Evolutionary conservation across 2,888 invertebrate species (phyloP).

Genomic region (Hirtodrosophila alboralis): DNA sequence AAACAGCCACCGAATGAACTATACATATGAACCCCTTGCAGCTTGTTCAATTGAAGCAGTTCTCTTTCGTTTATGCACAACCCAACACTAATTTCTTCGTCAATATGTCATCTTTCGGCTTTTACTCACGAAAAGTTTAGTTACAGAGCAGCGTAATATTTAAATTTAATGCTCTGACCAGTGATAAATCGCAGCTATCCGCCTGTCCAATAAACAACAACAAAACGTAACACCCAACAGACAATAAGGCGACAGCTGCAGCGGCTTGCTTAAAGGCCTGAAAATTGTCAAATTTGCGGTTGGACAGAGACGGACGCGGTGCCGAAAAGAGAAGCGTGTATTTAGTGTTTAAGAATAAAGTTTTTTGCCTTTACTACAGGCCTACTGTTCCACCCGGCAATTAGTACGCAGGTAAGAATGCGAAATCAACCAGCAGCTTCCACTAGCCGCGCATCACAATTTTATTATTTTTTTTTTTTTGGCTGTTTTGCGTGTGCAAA

Average conservation of each 20-base stretch:
- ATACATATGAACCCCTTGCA: neutral
- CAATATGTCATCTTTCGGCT: constrained; percentile 76
- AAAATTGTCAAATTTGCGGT: constrained; percentile 51
- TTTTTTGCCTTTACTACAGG: constrained; percentile 40
- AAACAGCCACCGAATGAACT: neutral
- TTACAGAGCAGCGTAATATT: constrained; percentile 47
- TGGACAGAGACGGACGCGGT: constrained; percentile 51
- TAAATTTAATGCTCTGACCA: constrained; percentile 42
- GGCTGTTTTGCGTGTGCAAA: constrained; percentile 38
- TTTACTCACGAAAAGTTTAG: constrained; percentile 74
- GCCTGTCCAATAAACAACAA: constrained; percentile 19
- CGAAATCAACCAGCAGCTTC: constrained; percentile 19
- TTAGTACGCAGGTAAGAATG: constrained; percentile 46
- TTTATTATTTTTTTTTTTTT: constrained; percentile 9
- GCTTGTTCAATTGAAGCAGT: constrained; percentile 27
- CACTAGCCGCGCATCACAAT: constrained; percentile 26
- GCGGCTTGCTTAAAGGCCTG: constrained; percentile 28
- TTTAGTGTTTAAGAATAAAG: constrained; percentile 67
- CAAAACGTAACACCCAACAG: constrained; percentile 17
- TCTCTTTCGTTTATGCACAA: constrained; percentile 27
- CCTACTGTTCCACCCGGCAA: constrained; percentile 42
- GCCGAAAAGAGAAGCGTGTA: constrained; percentile 31
- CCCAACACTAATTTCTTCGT: constrained; percentile 61
- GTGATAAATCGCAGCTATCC: constrained; percentile 32
- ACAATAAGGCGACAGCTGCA: constrained; percentile 16